Conservation (phyloP, 2,797 vertebrate species). For the Glyptemys insculpta region DNA sequence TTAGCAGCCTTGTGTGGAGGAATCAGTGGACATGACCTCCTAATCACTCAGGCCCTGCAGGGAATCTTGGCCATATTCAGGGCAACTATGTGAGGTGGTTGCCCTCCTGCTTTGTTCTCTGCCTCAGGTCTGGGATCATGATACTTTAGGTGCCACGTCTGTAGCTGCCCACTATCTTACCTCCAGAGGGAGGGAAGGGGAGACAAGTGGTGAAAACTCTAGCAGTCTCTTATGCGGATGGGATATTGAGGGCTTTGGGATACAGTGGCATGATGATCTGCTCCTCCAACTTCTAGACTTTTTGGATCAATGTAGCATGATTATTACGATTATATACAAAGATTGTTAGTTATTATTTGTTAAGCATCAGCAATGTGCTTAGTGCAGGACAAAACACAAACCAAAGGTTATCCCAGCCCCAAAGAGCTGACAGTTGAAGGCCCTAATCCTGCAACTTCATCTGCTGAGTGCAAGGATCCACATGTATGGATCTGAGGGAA, state of each 20-base stretch:
- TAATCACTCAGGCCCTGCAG: not conserved
- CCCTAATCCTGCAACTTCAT: not conserved
- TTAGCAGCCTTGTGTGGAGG: not conserved
- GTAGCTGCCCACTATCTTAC: not conserved
- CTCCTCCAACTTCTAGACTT: not conserved
- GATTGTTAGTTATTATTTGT: not conserved
- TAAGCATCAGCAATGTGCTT: not conserved
- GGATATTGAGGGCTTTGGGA: not conserved
- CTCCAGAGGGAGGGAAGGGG: not conserved
- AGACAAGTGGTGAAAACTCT: not conserved
- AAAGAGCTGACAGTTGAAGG: not conserved
- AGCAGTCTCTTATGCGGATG: not conserved
- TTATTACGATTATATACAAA: not conserved
- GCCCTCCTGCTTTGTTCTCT: not conserved
- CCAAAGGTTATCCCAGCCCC: not conserved
- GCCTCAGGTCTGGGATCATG: fast-evolving
- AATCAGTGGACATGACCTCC: not conserved
- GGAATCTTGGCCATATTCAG: not conserved
- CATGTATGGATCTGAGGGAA: not conserved
- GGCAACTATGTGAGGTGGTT: fast-evolving
- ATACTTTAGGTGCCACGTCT: not conserved
- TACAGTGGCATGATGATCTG: not conserved
- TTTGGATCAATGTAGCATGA: not conserved
- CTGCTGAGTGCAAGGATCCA: not conserved
- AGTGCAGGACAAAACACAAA: not conserved